Evolutionary conservation across 2,888 invertebrate genomes (phyloP).

Genomic region (Carterocephalus palaemon): DNA sequence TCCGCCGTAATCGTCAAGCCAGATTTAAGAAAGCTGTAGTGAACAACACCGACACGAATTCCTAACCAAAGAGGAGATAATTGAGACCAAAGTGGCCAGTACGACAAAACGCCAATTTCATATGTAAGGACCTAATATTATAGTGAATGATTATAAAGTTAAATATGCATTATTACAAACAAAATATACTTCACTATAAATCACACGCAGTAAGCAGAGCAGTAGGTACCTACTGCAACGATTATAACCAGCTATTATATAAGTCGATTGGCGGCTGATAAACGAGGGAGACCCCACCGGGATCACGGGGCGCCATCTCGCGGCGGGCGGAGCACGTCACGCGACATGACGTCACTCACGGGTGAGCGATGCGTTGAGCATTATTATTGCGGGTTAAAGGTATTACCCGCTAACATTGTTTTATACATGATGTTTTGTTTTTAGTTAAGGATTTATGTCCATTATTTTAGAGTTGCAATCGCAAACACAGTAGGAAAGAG

Average conservation of each 20-base stretch:
- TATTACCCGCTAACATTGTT: conserved; percentile 68
- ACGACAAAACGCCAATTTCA: too few relatives aligned
- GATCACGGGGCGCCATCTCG: conserved; percentile 67
- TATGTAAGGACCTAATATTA: too few relatives aligned
- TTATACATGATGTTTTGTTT: conserved; percentile 20
- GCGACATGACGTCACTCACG: conserved; percentile 64
- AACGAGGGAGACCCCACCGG: conserved; percentile 9
- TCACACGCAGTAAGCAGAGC: too few relatives aligned
- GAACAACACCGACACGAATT: not conserved
- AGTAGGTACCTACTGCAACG: too few relatives aligned
- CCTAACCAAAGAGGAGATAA: too few relatives aligned
- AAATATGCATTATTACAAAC: too few relatives aligned
- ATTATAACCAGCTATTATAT: not conserved
- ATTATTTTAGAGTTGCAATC: not conserved
- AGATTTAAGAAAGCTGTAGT: not conserved
- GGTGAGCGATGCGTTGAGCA: conserved; percentile 71
- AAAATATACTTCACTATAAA: too few relatives aligned
- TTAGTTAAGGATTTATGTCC: conserved; percentile 7
- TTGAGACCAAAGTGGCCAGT: too few relatives aligned
- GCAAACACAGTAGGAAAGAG: not conserved
- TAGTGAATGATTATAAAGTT: too few relatives aligned
- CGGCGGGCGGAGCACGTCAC: conserved; percentile 66
- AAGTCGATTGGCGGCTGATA: conserved; percentile 8
- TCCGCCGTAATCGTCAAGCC: not conserved
- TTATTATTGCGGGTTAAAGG: conserved; percentile 61